A percentile compares a stretch with the other conserved stretches of the same genome.
phyloP scores from a whole-genome alignment of 2,888 invertebrate genomes.

The Callinectes sapidus region DNA sequence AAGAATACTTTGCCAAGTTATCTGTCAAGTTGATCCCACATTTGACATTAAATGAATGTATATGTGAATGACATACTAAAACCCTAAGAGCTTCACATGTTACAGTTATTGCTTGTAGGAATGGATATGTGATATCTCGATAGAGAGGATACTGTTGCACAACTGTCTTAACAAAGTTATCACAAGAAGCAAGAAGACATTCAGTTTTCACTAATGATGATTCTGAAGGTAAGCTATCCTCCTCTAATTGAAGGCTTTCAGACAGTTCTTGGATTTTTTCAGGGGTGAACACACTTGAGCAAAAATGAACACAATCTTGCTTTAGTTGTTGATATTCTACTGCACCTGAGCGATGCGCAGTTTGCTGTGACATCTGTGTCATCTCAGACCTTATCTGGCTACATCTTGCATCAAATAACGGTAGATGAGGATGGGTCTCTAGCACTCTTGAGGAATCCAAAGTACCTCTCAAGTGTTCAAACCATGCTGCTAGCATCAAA shows the following conservation, averaged over 20 bases:
- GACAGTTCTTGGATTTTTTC: conserved; percentile 64
- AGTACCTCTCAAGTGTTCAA: conserved; percentile 58
- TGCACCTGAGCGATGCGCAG: conserved; percentile 74
- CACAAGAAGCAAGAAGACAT: conserved; percentile 77
- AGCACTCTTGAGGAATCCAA: background rate
- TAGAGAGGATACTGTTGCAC: conserved; percentile 79
- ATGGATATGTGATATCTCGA: conserved; percentile 86
- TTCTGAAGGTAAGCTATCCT: conserved; percentile 11
- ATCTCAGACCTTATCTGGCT: conserved; percentile 41
- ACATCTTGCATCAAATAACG: conserved; percentile 39
- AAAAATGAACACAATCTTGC: conserved; percentile 75
- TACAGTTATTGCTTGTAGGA: conserved; percentile 79
- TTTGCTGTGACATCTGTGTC: conserved; percentile 68
- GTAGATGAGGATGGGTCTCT: conserved; percentile 58
- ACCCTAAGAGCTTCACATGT: conserved; percentile 62
- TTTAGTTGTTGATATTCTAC: conserved; percentile 74
- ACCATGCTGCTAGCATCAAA: conserved; percentile 52
- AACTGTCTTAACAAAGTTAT: conserved; percentile 77
- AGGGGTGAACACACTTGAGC: conserved; percentile 69
- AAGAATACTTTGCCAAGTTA: conserved; percentile 38
- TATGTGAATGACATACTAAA: conserved; percentile 38
- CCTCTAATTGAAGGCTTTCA: conserved; percentile 33
- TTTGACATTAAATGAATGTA: background rate
- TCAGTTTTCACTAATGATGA: conserved; percentile 43
- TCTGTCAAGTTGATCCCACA: conserved; percentile 55